Conservation (phyloP, 2,888 invertebrate species). For the Lutraria lutraria region DNA sequence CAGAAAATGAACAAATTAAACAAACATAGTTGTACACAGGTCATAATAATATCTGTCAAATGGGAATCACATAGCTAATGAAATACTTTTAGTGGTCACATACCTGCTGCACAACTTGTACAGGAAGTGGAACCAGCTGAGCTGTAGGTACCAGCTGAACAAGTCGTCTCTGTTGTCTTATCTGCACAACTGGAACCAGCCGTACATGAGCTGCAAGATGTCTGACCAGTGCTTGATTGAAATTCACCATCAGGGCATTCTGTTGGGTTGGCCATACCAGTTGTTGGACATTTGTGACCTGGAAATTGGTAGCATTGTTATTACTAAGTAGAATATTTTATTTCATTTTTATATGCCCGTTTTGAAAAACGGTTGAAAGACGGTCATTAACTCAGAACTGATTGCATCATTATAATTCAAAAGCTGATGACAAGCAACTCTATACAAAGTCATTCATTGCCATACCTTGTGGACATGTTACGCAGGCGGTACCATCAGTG, state of each 20-base stretch:
- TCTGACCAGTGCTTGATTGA: slow-evolving; percentile 64
- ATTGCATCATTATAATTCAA: neutral
- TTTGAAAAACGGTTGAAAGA: too few relatives aligned
- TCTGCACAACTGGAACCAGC: slow-evolving; percentile 76
- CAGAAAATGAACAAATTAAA: too few relatives aligned
- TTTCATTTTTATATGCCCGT: too few relatives aligned
- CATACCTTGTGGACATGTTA: slow-evolving; percentile 77
- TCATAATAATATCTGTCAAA: neutral
- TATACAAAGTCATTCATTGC: too few relatives aligned
- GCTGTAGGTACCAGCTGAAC: slow-evolving; percentile 65
- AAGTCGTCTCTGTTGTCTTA: slow-evolving; percentile 55
- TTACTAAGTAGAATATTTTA: neutral
- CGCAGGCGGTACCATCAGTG: slow-evolving; percentile 71
- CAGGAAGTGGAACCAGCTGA: slow-evolving; percentile 56
- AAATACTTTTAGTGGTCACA: slow-evolving; percentile 6
- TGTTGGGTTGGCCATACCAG: slow-evolving; percentile 72
- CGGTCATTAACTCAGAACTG: too few relatives aligned
- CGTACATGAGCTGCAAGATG: slow-evolving; percentile 76
- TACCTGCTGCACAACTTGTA: slow-evolving; percentile 67
- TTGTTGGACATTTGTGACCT: slow-evolving; percentile 82
- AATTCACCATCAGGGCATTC: slow-evolving; percentile 79
- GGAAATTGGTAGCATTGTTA: slow-evolving; percentile 28
- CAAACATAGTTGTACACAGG: too few relatives aligned
- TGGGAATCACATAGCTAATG: neutral
- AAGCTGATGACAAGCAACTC: neutral